Evolutionary conservation across 2,113 vertebrate species (phyloP).

Genomic region (Synodontis membranacea): DNA sequence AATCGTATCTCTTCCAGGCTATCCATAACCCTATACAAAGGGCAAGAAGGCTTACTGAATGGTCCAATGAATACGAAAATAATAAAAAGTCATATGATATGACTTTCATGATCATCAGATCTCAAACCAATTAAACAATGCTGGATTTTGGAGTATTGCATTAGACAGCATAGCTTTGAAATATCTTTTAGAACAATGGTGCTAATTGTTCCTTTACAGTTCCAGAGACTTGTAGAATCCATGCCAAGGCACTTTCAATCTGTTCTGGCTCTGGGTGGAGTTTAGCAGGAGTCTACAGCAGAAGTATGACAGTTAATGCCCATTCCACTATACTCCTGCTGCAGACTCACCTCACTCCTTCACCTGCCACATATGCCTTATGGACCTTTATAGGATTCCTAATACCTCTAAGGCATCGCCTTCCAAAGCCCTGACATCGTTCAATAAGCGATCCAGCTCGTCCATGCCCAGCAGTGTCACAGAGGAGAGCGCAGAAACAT

Average conservation of each 20-base stretch:
- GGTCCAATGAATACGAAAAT: not conserved
- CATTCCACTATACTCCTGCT: not conserved
- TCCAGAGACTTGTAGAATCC: not conserved
- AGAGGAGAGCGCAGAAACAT: slow-evolving; percentile 69
- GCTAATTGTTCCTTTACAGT: not conserved
- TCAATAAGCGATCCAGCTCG: slow-evolving; percentile 73
- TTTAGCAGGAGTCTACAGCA: not conserved
- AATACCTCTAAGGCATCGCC: slow-evolving; percentile 70
- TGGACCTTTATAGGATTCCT: not conserved
- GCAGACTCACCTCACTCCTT: not conserved
- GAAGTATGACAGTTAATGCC: not conserved
- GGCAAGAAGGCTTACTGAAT: not conserved
- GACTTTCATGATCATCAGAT: not conserved
- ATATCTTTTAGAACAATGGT: not conserved
- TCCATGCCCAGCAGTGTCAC: slow-evolving; percentile 73
- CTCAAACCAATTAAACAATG: not conserved
- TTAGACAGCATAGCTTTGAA: not conserved
- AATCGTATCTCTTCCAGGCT: not conserved
- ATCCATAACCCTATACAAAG: not conserved
- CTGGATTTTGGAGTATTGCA: not conserved
- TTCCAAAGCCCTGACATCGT: slow-evolving; percentile 70
- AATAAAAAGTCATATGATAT: not conserved
- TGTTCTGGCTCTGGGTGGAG: not conserved
- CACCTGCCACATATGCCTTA: not conserved
- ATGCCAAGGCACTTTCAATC: no score